A percentile compares a stretch with the other conserved stretches of the same genome.
Evolutionary conservation across 1,140 invertebrate genomes (phyloP).

Genomic region (Macrosteles quadrilineatus): DNA sequence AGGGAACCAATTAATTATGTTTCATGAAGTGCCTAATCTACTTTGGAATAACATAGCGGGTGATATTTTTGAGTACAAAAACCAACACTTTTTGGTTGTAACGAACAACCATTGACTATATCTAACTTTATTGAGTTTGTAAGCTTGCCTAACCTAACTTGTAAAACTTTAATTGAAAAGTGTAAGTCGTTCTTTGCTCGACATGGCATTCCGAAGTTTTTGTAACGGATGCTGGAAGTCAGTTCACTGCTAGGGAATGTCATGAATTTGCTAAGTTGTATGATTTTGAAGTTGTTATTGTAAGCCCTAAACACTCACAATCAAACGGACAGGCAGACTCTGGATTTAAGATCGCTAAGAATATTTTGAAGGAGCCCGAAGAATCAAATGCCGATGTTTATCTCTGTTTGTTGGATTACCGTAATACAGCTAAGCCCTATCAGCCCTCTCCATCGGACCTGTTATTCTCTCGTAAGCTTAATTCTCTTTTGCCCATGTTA

Average conservation of each 20-base stretch:
- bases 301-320: background rate
- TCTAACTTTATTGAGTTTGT: conserved; percentile 31
- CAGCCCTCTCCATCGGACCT: conserved; percentile 2
- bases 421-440: background rate
- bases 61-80: conserved; percentile 38
- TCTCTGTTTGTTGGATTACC: conserved; percentile 1
- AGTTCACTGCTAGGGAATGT: conserved; percentile 18
- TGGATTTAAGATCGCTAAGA: background rate
- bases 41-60: conserved; percentile 29
- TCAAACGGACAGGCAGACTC: conserved; percentile 9
- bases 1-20: too few relatives aligned
- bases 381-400: too few relatives aligned
- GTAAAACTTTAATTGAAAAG: conserved; percentile 22
- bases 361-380: background rate
- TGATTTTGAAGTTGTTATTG: background rate
- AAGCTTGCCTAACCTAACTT: conserved; percentile 1
- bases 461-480: conserved; percentile 3
- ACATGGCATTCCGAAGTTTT: conserved; percentile 19
- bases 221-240: background rate
- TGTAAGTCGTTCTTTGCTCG: conserved; percentile 32
- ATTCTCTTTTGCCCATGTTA: background rate
- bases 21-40: conserved; percentile 19
- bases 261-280: background rate
- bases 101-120: conserved; percentile 29
- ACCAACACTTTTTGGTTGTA: conserved; percentile 26